A percentile compares a stretch with the other conserved stretches of the same genome.
These are phyloP conservation scores for Gymnogyps californianus DNA, from an alignment of 2,113 vertebrate genomes.

Conservation along the genomic window DNA sequence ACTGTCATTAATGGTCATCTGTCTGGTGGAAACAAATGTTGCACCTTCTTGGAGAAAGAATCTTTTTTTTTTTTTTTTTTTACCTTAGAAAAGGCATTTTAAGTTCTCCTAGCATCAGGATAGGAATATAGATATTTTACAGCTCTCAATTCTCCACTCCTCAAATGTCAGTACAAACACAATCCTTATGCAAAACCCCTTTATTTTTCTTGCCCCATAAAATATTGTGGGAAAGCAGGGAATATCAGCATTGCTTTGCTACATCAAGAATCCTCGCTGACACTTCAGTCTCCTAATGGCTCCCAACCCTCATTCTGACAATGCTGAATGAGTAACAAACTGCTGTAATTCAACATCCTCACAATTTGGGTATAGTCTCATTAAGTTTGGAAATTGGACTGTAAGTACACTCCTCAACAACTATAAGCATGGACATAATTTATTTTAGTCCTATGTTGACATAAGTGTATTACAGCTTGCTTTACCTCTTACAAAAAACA, in stretches of 20 bases:
- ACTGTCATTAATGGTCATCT: not conserved
- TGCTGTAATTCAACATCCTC: not conserved
- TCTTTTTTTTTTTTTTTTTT: not conserved
- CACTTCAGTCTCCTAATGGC: not conserved
- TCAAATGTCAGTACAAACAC: not conserved
- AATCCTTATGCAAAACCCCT: not conserved
- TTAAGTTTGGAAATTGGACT: not conserved
- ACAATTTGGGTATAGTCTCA: not conserved
- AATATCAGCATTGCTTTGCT: not conserved
- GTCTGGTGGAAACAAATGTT: not conserved
- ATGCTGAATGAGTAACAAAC: not conserved
- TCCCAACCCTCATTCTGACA: not conserved
- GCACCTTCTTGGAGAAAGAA: not conserved
- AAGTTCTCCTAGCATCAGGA: not conserved
- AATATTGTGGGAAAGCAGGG: not conserved
- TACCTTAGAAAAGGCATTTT: not conserved
- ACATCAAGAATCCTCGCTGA: not conserved
- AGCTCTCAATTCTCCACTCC: not conserved
- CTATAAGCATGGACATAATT: not conserved
- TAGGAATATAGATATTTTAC: not conserved
- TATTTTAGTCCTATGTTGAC: not conserved
- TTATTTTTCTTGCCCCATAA: not conserved
- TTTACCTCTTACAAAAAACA: not conserved
- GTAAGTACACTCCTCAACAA: not conserved
- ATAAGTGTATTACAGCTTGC: not conserved